Conservation (phyloP, 1,140 invertebrate genomes). For the Bathynomus jamesi region DNA sequence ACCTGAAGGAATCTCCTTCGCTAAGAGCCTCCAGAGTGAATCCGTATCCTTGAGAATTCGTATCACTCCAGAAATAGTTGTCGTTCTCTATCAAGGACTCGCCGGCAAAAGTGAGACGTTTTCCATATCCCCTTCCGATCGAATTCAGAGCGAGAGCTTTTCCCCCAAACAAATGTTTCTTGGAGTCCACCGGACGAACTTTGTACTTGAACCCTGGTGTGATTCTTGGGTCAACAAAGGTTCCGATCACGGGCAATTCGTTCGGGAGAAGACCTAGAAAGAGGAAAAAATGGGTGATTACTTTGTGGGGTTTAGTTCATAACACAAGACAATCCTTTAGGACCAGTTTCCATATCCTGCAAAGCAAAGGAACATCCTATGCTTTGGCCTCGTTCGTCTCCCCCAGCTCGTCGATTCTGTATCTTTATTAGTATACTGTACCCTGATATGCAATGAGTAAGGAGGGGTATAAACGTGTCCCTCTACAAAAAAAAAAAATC, state of each 20-base stretch:
- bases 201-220: conserved; percentile 64
- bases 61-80: conserved; percentile 72
- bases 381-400: no score
- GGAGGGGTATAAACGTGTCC: no score
- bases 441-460: no score
- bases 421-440: no score
- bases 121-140: conserved; percentile 68
- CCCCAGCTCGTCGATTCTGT: no score
- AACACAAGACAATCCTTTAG: no score
- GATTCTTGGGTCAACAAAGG: conserved; percentile 63
- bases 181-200: conserved; percentile 55
- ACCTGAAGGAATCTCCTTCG: conserved; percentile 54
- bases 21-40: conserved; percentile 58
- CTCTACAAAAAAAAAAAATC: no score
- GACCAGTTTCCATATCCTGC: no score
- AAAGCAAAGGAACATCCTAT: no score
- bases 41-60: conserved; percentile 60
- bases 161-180: conserved; percentile 52
- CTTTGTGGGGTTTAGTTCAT: no score
- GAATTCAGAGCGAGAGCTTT: conserved; percentile 54
- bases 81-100: conserved; percentile 53
- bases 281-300: no score
- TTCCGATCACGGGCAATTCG: conserved; percentile 68
- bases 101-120: conserved; percentile 62
- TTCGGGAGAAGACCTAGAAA: conserved; percentile 37